Base-by-base conservation (phyloP, 2,113 vertebrate genomes). In the Gymnarchus niloticus region DNA sequence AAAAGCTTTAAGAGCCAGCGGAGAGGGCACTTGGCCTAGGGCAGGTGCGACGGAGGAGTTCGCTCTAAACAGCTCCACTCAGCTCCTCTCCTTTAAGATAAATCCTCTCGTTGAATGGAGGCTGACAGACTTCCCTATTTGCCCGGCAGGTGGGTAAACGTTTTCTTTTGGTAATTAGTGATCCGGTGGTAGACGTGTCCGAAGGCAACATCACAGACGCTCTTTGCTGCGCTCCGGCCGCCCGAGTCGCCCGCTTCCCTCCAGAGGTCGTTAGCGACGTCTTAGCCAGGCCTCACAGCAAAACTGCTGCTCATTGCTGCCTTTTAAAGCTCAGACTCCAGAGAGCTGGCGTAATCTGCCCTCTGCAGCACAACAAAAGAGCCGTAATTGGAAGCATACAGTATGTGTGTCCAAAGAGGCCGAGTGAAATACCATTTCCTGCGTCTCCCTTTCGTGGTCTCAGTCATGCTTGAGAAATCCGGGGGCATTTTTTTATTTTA, bases 311-410 rank as follows among this genome's bases (percentile, higher is more conserved):
- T 54, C 19, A 80, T 80, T 80, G 54, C 51, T 37, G 28, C 33
- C 52, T 9, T 78, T 46, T 46, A 81, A 80, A 14, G 52, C 81
- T 48, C 23, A 4, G 46, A 77, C 51, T 77, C 82, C 44, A 33
- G 77, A 83, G 81, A 59, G 37, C 21, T 9, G 19, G 5, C 51
- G 33, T 41, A 83, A 86, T 83, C 61, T 56, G 28, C 81, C 49
- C 41, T 83, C 33, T 48, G 7, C 81, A 77, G 51, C 37, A 77
- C 86, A 83, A 86, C 85, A 81, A 86, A 61, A 83, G 59, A 46
- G 28, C 56, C 44, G 65, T 86, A 84, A 78, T n/a, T 78, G 61
- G 77, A 78, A 84, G 86, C 86, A 86, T 77, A 48, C 44, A 33
- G 33, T 10, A 28, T 37, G n/a, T 37, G 23, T 37, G 65, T 49